Evolutionary conservation across 2,888 invertebrate species (phyloP).

Genomic region (Thera britannica): DNA sequence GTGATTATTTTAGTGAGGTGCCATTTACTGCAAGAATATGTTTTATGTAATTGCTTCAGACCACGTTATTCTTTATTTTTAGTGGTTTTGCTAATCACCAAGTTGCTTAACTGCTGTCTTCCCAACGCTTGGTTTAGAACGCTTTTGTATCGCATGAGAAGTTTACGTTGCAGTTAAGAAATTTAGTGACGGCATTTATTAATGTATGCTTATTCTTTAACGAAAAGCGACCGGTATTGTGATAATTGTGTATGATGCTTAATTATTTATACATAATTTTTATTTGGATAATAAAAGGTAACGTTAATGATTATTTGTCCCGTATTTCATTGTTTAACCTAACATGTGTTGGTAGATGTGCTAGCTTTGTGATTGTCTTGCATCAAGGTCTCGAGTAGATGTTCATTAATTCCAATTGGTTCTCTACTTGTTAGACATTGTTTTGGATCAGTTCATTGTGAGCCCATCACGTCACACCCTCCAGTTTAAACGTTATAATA

Average conservation of each 20-base stretch:
- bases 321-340: conserved; percentile 73
- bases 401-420: conserved; percentile 5
- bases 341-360: conserved; percentile 54
- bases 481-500: too few species aligned
- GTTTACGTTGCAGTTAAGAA: conserved; percentile 54
- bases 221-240: conserved; percentile 67
- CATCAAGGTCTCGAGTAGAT: conserved; percentile 13
- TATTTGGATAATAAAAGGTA: conserved; percentile 78
- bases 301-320: conserved; percentile 62
- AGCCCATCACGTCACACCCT: too few species aligned
- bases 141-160: conserved; percentile 38
- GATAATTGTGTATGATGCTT: conserved; percentile 81
- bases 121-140: conserved; percentile 28
- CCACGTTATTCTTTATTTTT: conserved; percentile 60
- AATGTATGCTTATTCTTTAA: conserved; percentile 43
- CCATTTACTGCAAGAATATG: conserved; percentile 73
- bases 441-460: too few species aligned
- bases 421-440: background rate
- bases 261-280: conserved; percentile 70
- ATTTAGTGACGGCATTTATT: conserved; percentile 54
- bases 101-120: conserved; percentile 57
- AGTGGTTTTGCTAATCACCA: conserved; percentile 53
- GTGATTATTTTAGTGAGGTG: conserved; percentile 78
- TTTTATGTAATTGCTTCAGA: conserved; percentile 63
- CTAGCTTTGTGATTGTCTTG: conserved; percentile 50